Percentiles rank a stretch among this genome's conserved stretches.
These are phyloP conservation scores for Odontamblyopus rebecca DNA, from an alignment of 2,797 vertebrate species.

Conservation along the genomic window DNA sequence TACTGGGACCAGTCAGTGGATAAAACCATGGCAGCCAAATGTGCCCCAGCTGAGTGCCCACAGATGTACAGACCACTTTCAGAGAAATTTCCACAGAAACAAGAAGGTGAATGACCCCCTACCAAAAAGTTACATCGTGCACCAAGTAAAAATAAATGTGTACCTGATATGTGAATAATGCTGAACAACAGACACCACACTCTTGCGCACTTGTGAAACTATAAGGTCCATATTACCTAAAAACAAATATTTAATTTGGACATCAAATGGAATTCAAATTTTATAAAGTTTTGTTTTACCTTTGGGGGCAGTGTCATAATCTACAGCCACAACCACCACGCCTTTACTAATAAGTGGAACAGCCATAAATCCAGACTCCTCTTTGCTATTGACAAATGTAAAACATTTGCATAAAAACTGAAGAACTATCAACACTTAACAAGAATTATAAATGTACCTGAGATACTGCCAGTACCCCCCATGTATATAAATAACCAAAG, in stretches of 20 bases:
- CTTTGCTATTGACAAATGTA: constrained; percentile 79
- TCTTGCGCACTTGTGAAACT: constrained; percentile 86
- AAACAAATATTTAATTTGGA: neutral
- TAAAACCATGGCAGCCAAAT: constrained; percentile 89
- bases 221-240: constrained; percentile 89
- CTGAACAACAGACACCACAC: constrained; percentile 78
- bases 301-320: constrained; percentile 87
- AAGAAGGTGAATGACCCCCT: too few species aligned
- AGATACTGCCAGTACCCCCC: constrained; percentile 95
- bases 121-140: too few species aligned
- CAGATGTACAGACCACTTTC: constrained; percentile 89
- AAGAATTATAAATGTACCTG: constrained; percentile 77
- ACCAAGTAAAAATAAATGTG: constrained; percentile 6
- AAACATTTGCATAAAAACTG: constrained; percentile 2
- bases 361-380: constrained; percentile 88
- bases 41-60: constrained; percentile 94
- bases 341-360: constrained; percentile 78
- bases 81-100: neutral
- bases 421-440: neutral
- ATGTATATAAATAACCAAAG: constrained; percentile 88
- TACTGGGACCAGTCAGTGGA: constrained; percentile 86
- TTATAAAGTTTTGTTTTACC: constrained; percentile 67
- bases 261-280: neutral
- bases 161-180: constrained; percentile 83
- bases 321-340: constrained; percentile 82